A percentile compares a stretch with the other conserved stretches of the same genome.
phyloP scores from a whole-genome alignment of 2,888 invertebrate genomes.

The Oligia latruncula region DNA sequence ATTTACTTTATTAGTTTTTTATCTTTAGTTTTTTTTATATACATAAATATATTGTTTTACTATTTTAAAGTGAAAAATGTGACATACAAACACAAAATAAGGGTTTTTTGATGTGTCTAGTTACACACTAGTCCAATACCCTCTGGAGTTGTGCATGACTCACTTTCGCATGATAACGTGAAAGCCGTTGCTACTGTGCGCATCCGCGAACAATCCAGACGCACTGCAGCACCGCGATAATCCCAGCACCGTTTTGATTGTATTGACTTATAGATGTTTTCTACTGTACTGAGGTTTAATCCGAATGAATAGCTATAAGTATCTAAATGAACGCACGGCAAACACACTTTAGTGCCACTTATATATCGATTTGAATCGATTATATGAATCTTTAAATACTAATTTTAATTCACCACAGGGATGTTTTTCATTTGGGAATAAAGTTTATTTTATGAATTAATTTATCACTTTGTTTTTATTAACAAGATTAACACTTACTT shows the following conservation, averaged over 20 bases:
- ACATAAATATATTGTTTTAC: neutral
- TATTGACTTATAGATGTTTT: conserved; percentile 2
- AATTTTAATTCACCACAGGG: neutral
- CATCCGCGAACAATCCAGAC: conserved; percentile 7
- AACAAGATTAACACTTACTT: neutral
- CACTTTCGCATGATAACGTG: conserved; percentile 5
- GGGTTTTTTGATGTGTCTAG: neutral
- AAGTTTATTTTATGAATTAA: neutral
- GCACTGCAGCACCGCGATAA: conserved; percentile 17
- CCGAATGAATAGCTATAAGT: neutral
- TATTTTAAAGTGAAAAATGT: neutral
- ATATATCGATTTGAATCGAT: neutral
- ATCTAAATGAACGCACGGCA: neutral
- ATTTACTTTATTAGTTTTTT: neutral
- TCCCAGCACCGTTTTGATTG: neutral
- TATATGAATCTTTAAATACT: neutral
- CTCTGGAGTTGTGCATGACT: neutral
- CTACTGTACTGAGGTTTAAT: neutral
- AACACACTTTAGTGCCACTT: neutral
- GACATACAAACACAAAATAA: neutral
- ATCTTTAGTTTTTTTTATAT: neutral
- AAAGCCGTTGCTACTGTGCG: neutral
- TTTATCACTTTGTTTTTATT: conserved; percentile 2
- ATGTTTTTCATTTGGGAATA: neutral
- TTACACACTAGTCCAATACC: neutral